phyloP scores from a whole-genome alignment of 2,797 vertebrate genomes.

The Morus bassanus region DNA sequence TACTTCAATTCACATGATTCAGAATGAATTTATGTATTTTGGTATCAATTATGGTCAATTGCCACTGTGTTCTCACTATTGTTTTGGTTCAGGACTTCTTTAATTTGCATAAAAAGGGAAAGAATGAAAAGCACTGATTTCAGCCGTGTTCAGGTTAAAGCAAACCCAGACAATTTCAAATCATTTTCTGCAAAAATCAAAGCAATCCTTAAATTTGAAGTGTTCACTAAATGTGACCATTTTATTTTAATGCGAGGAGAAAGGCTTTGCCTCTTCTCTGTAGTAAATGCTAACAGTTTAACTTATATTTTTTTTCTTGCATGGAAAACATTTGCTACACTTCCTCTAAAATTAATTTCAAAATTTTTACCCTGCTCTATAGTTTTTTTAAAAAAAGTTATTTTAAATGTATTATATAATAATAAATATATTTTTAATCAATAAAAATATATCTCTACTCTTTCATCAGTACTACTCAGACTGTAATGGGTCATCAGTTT shows the following conservation, averaged over 20 bases:
- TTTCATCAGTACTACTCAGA: background rate
- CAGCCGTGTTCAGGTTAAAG: background rate
- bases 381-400: background rate
- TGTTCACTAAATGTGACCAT: background rate
- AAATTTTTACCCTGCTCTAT: background rate
- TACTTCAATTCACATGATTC: background rate
- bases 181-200: background rate
- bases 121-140: background rate
- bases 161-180: background rate
- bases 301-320: background rate
- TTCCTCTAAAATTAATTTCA: background rate
- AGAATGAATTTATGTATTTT: background rate
- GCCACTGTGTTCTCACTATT: background rate
- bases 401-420: accelerated
- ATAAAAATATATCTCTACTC: background rate
- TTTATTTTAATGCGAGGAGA: background rate
- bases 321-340: background rate
- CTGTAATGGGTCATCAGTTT: background rate
- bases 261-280: background rate
- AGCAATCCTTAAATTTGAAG: background rate
- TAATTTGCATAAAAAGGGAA: background rate
- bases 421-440: background rate
- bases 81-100: background rate
- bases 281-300: background rate
- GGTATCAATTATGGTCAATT: background rate